Conservation (phyloP, 2,797 vertebrate genomes). For the Semaprochilodus insignis region DNA sequence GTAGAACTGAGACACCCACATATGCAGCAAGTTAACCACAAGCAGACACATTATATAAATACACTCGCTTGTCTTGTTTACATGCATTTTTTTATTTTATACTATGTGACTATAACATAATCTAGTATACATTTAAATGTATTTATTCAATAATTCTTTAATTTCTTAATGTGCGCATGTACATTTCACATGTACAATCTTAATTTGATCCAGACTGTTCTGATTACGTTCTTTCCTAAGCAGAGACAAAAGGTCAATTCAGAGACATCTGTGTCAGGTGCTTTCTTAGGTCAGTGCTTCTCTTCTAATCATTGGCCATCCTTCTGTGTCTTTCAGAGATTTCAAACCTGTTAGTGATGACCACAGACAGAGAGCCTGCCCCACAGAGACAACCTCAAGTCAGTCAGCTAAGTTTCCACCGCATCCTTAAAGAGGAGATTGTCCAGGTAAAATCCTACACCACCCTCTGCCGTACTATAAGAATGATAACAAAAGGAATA, state of each 20-base stretch:
- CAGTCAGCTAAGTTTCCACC: slow-evolving; percentile 92
- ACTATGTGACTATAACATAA: not conserved
- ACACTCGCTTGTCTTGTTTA: slow-evolving; percentile 10
- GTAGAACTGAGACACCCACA: slow-evolving; percentile 42
- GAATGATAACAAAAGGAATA: not conserved
- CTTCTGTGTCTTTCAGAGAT: slow-evolving; percentile 81
- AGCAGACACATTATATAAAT: slow-evolving; percentile 54
- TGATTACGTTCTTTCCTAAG: not conserved
- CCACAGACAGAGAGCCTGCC: slow-evolving; percentile 82
- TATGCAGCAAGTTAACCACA: slow-evolving; percentile 33
- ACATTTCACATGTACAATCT: no score
- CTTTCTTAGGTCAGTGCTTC: not conserved
- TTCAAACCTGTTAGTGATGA: slow-evolving; percentile 94
- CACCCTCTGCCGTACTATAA: not conserved
- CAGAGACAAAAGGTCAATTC: not conserved
- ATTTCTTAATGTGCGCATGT: no score
- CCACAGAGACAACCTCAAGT: slow-evolving; percentile 76
- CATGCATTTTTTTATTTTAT: slow-evolving; percentile 4
- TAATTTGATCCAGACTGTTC: not conserved
- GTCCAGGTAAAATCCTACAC: slow-evolving; percentile 77
- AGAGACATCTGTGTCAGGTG: not conserved
- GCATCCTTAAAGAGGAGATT: slow-evolving; percentile 94
- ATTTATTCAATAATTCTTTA: no score
- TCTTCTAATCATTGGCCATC: not conserved
- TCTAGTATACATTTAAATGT: not conserved